Evolutionary conservation across 2,888 invertebrate species (phyloP).

Genomic region (Euzetes globulus): DNA sequence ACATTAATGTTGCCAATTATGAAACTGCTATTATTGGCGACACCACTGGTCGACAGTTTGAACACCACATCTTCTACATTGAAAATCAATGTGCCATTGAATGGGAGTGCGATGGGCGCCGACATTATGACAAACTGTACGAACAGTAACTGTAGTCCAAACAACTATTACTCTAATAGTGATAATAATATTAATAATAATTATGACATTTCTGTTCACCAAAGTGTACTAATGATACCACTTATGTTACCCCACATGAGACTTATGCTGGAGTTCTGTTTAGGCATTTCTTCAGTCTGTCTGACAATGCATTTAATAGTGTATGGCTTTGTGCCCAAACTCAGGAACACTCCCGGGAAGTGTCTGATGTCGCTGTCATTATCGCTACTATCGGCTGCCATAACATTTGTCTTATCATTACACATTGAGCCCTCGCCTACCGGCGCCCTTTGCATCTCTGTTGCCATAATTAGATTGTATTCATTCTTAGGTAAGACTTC

Average conservation of each 20-base stretch:
- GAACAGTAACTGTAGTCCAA: background rate
- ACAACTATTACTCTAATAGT: background rate
- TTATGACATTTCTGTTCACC: no score
- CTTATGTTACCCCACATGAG: background rate
- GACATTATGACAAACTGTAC: background rate
- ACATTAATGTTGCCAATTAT: background rate
- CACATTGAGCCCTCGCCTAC: background rate
- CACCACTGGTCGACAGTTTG: background rate
- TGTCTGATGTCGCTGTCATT: constrained; percentile 52
- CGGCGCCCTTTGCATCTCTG: background rate
- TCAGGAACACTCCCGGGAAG: constrained; percentile 47
- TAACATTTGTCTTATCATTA: background rate
- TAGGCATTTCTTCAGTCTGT: constrained; percentile 38
- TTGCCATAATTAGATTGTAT: constrained; percentile 1
- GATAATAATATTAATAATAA: background rate
- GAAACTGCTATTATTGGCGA: background rate
- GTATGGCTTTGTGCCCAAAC: constrained; percentile 45
- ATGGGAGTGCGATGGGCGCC: background rate
- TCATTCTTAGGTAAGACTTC: constrained; percentile 12
- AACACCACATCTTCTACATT: background rate
- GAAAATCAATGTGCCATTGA: background rate
- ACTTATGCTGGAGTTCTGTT: background rate
- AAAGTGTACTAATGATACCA: constrained; percentile 1
- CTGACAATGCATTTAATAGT: constrained; percentile 37
- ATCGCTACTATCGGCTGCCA: constrained; percentile 49